Evolutionary conservation across 92 coral and sea anemone genomes (phyloP), one percentile per base, ranked within the genome.

Genomic region (Ricordea florida): DNA sequence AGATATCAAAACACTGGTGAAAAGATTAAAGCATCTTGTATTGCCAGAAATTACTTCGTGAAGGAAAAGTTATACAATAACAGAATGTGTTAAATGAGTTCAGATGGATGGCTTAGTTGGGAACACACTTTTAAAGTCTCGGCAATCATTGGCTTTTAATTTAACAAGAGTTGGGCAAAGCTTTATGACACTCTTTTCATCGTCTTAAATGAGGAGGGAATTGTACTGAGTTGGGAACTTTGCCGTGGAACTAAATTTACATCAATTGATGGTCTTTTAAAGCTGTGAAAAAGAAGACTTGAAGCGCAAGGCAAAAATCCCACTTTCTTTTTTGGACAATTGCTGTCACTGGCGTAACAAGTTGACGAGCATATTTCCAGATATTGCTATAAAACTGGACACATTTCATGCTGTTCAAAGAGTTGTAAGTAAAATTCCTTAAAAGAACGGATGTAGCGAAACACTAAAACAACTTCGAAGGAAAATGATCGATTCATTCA

Each of bases 131-230:
- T 79, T 50, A 74, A 79, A 70, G 81, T 70, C 0, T 77, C 80
- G 3, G 85, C 82, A 45, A 79, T 63, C 33, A 85, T 85, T 17
- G 90, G 86, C 0, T 85, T 79, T 43, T 79, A 79, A 79, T 79
- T 79, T 23, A 86, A 79, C 16, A 80, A 87, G 23, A 64, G 66
- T 18, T 87, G 92, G 92, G 76, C 81, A 42, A 87, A 81, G 58
- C 52, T 80, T 26, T 86, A 80, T 74, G 87, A 80, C 36, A 73
- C 91, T 16, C 46, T 80, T 11, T 85, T 85, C 22, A 79, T 85
- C 66, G 37, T 66, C 17, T 51, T 66, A 31, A 66, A 66, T 25
- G 73, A 66, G 20, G 73, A 66, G 23, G 73, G 79, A 41, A 56
- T 72, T 57, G 79, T 72, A 22, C 25, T 74, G 10, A 73, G 79